phyloP scores from a whole-genome alignment of 2,888 invertebrate species.

The Eustalomyia histrio region DNA sequence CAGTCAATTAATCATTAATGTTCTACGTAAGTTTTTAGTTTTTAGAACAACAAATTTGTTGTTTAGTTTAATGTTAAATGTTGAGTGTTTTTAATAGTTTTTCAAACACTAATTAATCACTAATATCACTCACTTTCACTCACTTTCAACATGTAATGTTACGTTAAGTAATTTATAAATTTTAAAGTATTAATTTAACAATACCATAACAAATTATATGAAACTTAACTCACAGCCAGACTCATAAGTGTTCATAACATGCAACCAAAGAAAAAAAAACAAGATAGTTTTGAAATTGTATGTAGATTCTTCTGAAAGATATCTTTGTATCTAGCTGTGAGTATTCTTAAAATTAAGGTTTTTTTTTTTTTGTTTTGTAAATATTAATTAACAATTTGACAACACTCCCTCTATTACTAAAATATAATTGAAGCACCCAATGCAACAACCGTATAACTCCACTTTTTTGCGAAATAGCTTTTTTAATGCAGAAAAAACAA shows the following conservation, averaged over 20 bases:
- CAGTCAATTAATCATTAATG: slow-evolving; percentile 59
- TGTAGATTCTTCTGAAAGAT: neutral
- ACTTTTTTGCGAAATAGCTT: too few species aligned
- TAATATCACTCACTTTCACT: slow-evolving; percentile 22
- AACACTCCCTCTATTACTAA: neutral
- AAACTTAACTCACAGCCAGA: neutral
- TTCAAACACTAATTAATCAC: slow-evolving; percentile 44
- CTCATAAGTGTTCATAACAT: neutral
- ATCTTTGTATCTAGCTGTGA: neutral
- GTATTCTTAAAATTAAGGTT: neutral
- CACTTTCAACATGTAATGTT: slow-evolving; percentile 3
- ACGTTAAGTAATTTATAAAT: neutral
- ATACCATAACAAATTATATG: neutral
- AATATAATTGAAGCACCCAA: too few species aligned
- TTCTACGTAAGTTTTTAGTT: slow-evolving; percentile 58
- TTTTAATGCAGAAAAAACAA: too few species aligned
- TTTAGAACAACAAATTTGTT: slow-evolving; percentile 44
- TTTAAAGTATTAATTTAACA: neutral
- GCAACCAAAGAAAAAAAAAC: neutral
- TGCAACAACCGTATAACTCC: too few species aligned
- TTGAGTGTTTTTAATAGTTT: slow-evolving; percentile 40
- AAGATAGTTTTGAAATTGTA: neutral
- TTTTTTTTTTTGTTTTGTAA: neutral
- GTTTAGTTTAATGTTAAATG: slow-evolving; percentile 49
- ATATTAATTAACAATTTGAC: neutral